phyloP scores from a whole-genome alignment of 2,113 vertebrate species.

The Willisornis vidua region DNA sequence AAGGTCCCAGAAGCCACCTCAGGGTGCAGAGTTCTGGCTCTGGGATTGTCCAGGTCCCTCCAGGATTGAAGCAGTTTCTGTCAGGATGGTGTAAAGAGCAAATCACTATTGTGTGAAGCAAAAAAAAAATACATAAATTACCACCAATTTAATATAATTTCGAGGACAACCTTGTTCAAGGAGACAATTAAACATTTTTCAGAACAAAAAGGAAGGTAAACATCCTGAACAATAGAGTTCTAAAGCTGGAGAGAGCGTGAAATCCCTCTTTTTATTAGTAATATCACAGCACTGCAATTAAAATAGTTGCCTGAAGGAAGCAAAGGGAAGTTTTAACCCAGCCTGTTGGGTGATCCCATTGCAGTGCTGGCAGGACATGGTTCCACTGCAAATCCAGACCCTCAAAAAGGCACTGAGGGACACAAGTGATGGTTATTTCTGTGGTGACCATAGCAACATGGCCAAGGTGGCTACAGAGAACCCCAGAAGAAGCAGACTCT shows the following conservation, averaged over 20 bases:
- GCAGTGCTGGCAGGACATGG: neutral
- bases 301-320: neutral
- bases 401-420: neutral
- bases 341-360: neutral
- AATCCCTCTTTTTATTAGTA: neutral
- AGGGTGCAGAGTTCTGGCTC: neutral
- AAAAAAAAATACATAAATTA: neutral
- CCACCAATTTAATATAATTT: slow-evolving; percentile 34
- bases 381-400: neutral
- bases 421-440: neutral
- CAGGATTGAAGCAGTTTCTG: neutral
- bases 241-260: neutral
- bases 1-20: neutral
- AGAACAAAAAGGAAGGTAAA: slow-evolving; percentile 33
- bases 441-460: neutral
- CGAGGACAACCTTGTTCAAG: slow-evolving; percentile 51
- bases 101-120: neutral
- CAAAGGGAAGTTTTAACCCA: neutral
- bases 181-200: slow-evolving; percentile 22
- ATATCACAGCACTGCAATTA: neutral
- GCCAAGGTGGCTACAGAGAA: neutral
- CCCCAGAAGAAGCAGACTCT: neutral
- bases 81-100: neutral
- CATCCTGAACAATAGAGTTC: slow-evolving; percentile 10
- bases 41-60: neutral